Conservation (phyloP, 30 jellyfish, hydroid and myxozoan species). For the Aurelia sp. region DNA sequence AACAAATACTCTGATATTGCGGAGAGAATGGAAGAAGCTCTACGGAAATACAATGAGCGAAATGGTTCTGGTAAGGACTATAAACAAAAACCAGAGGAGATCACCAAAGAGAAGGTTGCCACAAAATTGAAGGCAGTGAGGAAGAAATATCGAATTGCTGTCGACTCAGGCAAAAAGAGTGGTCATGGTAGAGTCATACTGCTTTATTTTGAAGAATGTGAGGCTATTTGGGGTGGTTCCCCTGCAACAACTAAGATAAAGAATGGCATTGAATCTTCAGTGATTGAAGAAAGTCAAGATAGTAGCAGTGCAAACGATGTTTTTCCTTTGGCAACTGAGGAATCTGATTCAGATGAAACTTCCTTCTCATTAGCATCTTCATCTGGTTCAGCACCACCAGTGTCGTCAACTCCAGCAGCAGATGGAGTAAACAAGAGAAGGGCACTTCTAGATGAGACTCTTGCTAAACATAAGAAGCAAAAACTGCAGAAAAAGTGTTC, state of each 20-base stretch:
- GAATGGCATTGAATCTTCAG: too few relatives aligned
- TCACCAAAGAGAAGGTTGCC: constrained; percentile 28
- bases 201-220: constrained; percentile 23
- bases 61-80: constrained; percentile 38
- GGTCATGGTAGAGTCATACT: constrained; percentile 43
- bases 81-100: constrained; percentile 22
- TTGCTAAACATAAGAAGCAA: background rate
- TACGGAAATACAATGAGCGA: constrained; percentile 24
- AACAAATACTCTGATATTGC: constrained; percentile 43
- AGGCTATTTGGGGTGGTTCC: constrained; percentile 45
- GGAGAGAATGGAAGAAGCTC: constrained; percentile 17
- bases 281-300: too few relatives aligned
- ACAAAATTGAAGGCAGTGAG: constrained; percentile 31
- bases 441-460: constrained; percentile 39
- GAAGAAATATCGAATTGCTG: constrained; percentile 16
- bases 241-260: constrained; percentile 31
- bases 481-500: constrained; percentile 1
- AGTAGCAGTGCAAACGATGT: too few relatives aligned
- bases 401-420: constrained; percentile 13
- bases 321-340: too few relatives aligned
- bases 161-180: constrained; percentile 44
- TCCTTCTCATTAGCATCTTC: constrained; percentile 15
- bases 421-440: constrained; percentile 32
- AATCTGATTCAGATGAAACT: constrained; percentile 6
- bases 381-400: constrained; percentile 14